Percentiles rank a stretch among this genome's conserved stretches.
phyloP scores from a whole-genome alignment of 2,113 vertebrate genomes.

The Equus przewalskii region DNA sequence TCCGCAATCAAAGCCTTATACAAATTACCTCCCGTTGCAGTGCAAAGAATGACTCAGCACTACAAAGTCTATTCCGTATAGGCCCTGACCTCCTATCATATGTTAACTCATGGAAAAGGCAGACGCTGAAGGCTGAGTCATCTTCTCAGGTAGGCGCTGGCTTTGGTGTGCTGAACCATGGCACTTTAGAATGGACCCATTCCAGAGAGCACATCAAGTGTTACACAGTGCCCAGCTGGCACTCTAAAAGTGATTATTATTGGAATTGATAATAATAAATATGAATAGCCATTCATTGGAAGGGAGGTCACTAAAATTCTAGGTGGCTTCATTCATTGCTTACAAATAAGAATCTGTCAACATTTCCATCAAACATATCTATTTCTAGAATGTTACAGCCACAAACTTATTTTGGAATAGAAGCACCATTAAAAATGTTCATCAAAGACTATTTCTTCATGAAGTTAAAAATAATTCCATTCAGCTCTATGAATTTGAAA shows the following conservation, averaged over 20 bases:
- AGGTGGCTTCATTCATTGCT: neutral
- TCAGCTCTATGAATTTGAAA: constrained; percentile 41
- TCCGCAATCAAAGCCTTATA: constrained; percentile 16
- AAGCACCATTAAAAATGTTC: constrained; percentile 39
- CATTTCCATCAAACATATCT: constrained; percentile 39
- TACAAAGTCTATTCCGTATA: neutral
- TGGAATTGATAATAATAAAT: constrained; percentile 37
- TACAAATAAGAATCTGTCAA: constrained; percentile 26
- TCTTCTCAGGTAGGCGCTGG: neutral
- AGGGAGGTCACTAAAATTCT: constrained; percentile 37
- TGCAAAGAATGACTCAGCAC: constrained; percentile 4
- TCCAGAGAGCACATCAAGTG: neutral
- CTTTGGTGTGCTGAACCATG: neutral
- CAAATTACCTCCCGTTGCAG: neutral
- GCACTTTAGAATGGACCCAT: neutral
- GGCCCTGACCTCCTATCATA: neutral
- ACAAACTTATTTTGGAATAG: constrained; percentile 65
- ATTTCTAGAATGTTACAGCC: constrained; percentile 52
- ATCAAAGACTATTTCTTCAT: constrained; percentile 62
- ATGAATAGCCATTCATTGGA: constrained; percentile 43
- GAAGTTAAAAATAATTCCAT: constrained; percentile 67
- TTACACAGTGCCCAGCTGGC: neutral
- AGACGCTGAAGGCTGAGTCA: neutral
- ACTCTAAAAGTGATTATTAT: constrained; percentile 35
- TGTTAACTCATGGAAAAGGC: constrained; percentile 21